Conservation (phyloP, 2,888 invertebrate species). For the Callyntrura sp. region DNA sequence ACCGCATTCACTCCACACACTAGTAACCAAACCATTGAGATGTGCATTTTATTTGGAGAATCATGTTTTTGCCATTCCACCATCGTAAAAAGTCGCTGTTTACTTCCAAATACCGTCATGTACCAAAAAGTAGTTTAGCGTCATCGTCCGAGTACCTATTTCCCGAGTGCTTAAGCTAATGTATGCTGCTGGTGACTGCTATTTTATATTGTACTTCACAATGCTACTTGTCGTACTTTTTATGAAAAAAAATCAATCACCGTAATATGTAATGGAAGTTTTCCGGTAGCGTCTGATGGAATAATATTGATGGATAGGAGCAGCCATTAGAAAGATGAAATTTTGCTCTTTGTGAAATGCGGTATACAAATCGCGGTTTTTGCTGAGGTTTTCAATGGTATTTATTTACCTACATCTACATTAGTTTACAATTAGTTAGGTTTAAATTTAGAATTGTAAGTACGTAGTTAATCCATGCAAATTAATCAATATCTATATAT, state of each 20-base stretch:
- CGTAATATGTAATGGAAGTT: too few species aligned
- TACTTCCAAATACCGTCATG: not conserved
- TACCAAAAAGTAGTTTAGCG: not conserved
- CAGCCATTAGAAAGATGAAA: not conserved
- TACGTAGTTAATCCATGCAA: too few species aligned
- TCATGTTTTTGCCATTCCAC: constrained; percentile 1
- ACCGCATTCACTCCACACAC: not conserved
- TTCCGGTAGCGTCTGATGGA: too few species aligned
- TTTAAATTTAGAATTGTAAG: not conserved
- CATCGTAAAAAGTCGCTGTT: constrained; percentile 14
- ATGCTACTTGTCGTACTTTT: too few species aligned
- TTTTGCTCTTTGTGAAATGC: not conserved
- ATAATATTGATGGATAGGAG: too few species aligned
- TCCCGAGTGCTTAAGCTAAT: not conserved
- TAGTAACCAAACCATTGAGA: not conserved
- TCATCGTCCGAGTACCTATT: not conserved
- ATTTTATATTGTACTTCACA: too few species aligned
- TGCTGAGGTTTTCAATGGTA: not conserved
- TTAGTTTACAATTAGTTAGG: too few species aligned
- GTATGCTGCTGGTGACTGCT: not conserved
- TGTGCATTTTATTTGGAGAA: constrained; percentile 12
- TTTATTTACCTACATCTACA: too few species aligned
- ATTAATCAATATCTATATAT: too few species aligned
- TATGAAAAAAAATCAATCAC: too few species aligned
- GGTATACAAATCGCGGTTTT: not conserved